These are phyloP conservation scores for Agriopis marginaria DNA, from an alignment of 2,888 invertebrate species.

Conservation along the genomic window DNA sequence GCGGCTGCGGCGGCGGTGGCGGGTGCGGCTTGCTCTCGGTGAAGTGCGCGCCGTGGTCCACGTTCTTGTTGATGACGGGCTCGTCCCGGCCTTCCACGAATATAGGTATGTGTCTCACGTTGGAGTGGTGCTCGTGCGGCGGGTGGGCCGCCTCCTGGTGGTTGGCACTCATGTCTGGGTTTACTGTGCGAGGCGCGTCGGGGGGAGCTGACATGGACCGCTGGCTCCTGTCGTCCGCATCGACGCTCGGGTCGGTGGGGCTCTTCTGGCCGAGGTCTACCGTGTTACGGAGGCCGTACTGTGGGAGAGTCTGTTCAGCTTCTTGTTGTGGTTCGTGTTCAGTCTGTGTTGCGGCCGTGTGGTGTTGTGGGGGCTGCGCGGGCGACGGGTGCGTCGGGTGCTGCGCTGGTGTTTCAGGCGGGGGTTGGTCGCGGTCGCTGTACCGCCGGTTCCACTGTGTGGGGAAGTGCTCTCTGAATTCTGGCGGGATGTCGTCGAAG, in stretches of 20 bases:
- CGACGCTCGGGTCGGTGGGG: slow-evolving; percentile 82
- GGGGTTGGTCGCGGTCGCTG: slow-evolving; percentile 68
- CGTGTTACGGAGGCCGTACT: slow-evolving; percentile 91
- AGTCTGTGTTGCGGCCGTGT: slow-evolving; percentile 76
- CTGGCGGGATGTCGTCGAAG: slow-evolving; percentile 83
- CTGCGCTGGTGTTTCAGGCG: slow-evolving; percentile 54
- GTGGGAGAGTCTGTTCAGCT: slow-evolving; percentile 77
- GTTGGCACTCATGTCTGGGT: slow-evolving; percentile 69
- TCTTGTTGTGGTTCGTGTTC: slow-evolving; percentile 64
- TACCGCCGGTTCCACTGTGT: slow-evolving; percentile 78
- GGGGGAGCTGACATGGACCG: slow-evolving; percentile 94
- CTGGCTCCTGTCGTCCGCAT: slow-evolving; percentile 87
- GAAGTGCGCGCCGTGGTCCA: slow-evolving; percentile 72
- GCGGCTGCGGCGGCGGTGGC: slow-evolving; percentile 63
- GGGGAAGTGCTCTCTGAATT: slow-evolving; percentile 81
- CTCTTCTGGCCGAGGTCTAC: slow-evolving; percentile 91
- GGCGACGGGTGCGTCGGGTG: slow-evolving; percentile 59
- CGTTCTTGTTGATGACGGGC: slow-evolving; percentile 89
- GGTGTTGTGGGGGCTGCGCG: slow-evolving; percentile 62
- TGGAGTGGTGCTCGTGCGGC: slow-evolving; percentile 71
- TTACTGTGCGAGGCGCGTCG: slow-evolving; percentile 70
- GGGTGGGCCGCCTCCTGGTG: slow-evolving; percentile 49
- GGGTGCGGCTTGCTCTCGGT: slow-evolving; percentile 70
- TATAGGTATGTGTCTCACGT: slow-evolving; percentile 94
- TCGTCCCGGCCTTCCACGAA: slow-evolving; percentile 94